Evolutionary conservation across 2,113 vertebrate genomes (phyloP).

Genomic region (Sprattus sprattus): DNA sequence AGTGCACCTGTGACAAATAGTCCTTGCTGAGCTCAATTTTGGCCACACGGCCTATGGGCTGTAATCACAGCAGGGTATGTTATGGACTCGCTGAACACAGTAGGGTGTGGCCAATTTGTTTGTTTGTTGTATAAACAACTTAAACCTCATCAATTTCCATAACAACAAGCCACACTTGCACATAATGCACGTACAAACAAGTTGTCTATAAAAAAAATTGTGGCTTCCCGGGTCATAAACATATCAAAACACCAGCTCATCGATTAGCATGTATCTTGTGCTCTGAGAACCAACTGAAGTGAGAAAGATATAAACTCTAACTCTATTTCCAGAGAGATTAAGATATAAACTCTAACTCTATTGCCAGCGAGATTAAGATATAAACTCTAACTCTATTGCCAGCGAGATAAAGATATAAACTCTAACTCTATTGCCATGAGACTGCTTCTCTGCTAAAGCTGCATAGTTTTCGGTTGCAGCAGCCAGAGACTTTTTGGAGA

Average conservation of each 20-base stretch:
- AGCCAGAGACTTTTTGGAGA: neutral
- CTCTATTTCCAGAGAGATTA: too few relatives aligned
- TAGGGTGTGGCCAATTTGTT: neutral
- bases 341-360: too few relatives aligned
- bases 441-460: too few relatives aligned
- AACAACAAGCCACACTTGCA: neutral
- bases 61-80: neutral
- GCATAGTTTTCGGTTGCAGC: neutral
- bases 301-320: too few relatives aligned
- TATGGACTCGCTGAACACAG: neutral
- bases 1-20: too few relatives aligned
- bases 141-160: neutral
- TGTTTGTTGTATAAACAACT: neutral
- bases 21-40: neutral
- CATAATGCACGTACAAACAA: neutral
- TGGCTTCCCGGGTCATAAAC: neutral
- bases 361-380: too few relatives aligned
- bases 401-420: too few relatives aligned
- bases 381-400: too few relatives aligned
- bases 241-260: too few relatives aligned
- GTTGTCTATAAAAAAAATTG: neutral
- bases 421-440: too few relatives aligned
- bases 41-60: neutral
- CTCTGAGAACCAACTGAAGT: too few relatives aligned
- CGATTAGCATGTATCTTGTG: too few relatives aligned